Percentiles rank a stretch among this genome's conserved stretches.
These are phyloP conservation scores for Adelges cooleyi DNA, from an alignment of 1,140 invertebrate species.

Conservation along the genomic window DNA sequence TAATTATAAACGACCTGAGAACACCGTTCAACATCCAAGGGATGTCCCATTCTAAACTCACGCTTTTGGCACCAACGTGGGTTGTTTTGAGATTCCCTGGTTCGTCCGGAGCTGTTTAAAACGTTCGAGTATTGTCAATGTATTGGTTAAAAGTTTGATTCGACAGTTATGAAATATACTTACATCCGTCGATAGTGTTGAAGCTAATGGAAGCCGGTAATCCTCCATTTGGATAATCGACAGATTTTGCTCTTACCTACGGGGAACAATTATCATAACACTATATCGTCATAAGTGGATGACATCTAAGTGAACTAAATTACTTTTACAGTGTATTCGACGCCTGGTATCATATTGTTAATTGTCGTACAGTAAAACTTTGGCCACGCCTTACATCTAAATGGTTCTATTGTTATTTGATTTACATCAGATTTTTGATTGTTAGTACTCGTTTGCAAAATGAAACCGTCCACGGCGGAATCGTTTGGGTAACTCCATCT, in stretches of 20 bases:
- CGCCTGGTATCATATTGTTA: neutral
- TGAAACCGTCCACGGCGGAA: neutral
- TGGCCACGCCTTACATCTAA: neutral
- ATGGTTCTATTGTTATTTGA: neutral
- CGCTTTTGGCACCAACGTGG: neutral
- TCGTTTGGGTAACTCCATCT: neutral
- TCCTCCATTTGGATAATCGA: neutral
- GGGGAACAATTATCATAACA: neutral
- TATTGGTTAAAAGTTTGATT: neutral
- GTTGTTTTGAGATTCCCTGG: neutral
- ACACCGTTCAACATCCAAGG: conserved; percentile 4
- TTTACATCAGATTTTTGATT: neutral
- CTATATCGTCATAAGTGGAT: neutral
- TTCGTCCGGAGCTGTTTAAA: neutral
- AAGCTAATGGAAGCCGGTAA: neutral
- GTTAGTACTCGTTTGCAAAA: neutral
- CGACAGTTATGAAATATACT: neutral
- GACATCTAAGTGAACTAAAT: neutral
- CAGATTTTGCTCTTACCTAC: neutral
- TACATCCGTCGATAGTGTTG: neutral
- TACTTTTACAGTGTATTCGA: neutral
- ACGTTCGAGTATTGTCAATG: neutral
- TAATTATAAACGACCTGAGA: neutral
- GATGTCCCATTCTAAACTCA: neutral
- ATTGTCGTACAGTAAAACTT: neutral